Evolutionary conservation across 2,888 invertebrate species (phyloP).

Genomic region (Drosophila nigricruria): DNA sequence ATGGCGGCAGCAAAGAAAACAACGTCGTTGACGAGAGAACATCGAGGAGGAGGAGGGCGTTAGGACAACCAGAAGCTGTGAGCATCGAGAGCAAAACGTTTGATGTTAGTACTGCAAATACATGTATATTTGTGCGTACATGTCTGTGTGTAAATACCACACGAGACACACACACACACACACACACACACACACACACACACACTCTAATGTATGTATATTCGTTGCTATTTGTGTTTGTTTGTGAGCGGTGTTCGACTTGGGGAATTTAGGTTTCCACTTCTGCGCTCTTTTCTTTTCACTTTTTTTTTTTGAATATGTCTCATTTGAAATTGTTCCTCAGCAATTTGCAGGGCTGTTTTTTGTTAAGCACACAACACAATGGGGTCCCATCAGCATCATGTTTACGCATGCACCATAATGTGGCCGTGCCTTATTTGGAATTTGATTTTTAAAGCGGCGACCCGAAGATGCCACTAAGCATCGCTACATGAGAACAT

Average conservation of each 20-base stretch:
- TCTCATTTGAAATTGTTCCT: constrained; percentile 78
- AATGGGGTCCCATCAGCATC: constrained; percentile 46
- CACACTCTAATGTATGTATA: constrained; percentile 13
- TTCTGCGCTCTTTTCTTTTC: constrained; percentile 41
- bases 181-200: constrained; percentile 9
- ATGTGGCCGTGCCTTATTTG: constrained; percentile 36
- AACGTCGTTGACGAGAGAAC: constrained; percentile 66
- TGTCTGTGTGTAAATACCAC: constrained; percentile 25
- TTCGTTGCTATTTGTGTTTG: constrained; percentile 60
- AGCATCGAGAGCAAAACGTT: constrained; percentile 67
- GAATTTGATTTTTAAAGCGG: constrained; percentile 71
- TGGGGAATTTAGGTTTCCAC: constrained; percentile 43
- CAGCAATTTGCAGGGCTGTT: constrained; percentile 67
- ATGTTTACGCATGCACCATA: constrained; percentile 41
- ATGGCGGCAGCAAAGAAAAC: constrained; percentile 69
- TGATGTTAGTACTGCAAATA: constrained; percentile 76
- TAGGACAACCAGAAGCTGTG: constrained; percentile 19
- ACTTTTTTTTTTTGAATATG: constrained; percentile 53
- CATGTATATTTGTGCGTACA: constrained; percentile 69
- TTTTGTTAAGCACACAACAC: constrained; percentile 26
- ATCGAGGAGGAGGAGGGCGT: constrained; percentile 1
- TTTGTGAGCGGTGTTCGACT: constrained; percentile 47
- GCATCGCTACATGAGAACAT: constrained; percentile 14
- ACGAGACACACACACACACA: constrained; percentile 16
- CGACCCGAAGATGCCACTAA: constrained; percentile 35